Percentiles rank a stretch among this genome's conserved stretches.
Evolutionary conservation across 2,113 vertebrate species (phyloP).

Genomic region (Corydoras maculifer): DNA sequence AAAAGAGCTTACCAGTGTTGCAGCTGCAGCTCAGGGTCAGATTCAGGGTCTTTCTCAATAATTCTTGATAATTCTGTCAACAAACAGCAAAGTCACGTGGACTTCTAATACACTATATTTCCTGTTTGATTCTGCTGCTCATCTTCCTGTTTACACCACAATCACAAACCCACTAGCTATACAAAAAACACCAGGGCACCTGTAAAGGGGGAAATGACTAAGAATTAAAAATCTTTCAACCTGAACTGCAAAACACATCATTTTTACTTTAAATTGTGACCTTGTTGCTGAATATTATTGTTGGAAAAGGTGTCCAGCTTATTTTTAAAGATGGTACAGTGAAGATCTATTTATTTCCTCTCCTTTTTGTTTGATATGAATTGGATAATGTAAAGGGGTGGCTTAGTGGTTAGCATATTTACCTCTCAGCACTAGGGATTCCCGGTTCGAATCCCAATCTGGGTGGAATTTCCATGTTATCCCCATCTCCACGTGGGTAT

Average conservation of each 20-base stretch:
- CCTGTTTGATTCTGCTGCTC: conserved; percentile 28
- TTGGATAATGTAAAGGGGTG: too few relatives aligned
- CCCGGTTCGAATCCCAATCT: too few relatives aligned
- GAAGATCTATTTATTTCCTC: too few relatives aligned
- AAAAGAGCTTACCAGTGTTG: conserved; percentile 13
- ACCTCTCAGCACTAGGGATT: too few relatives aligned
- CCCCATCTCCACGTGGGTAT: too few relatives aligned
- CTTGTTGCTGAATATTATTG: too few relatives aligned
- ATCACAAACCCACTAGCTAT: conserved; percentile 25
- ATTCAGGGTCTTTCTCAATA: background rate
- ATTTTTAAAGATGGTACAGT: too few relatives aligned
- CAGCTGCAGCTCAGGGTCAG: background rate
- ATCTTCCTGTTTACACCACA: conserved; percentile 46
- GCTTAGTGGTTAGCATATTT: too few relatives aligned
- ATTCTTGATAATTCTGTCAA: background rate
- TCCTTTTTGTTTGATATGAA: too few relatives aligned
- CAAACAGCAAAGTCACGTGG: conserved; percentile 8
- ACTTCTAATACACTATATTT: conserved; percentile 23
- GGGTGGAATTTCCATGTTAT: too few relatives aligned
- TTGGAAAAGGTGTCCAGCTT: too few relatives aligned
- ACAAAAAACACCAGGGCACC: conserved; percentile 6
- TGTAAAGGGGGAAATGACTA: background rate
- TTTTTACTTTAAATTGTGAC: too few relatives aligned
- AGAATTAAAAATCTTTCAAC: background rate
- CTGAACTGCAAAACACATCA: background rate